Evolutionary conservation across 2,113 vertebrate genomes (phyloP).

Genomic region (Chaetodon trifascialis): DNA sequence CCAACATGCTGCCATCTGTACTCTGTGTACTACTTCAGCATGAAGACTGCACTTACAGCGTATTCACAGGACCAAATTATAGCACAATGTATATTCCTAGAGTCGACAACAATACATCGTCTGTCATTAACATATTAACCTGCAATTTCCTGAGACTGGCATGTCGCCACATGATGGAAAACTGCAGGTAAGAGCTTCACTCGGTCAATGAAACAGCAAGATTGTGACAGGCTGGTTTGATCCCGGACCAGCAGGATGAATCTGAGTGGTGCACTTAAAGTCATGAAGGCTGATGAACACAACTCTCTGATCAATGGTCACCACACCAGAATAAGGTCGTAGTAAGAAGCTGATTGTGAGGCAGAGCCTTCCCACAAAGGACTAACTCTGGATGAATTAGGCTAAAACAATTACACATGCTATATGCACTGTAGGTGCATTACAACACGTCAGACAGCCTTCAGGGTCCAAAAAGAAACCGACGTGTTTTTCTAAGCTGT

Average conservation of each 20-base stretch:
- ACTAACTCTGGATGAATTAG: background rate
- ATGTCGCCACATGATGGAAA: background rate
- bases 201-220: no score
- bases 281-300: no score
- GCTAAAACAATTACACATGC: background rate
- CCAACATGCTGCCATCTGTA: background rate
- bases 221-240: no score
- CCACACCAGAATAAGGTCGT: background rate
- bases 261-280: no score
- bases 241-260: no score
- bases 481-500: conserved; percentile 29
- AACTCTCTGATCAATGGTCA: background rate
- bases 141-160: background rate
- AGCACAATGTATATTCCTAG: background rate
- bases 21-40: background rate
- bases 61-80: no score
- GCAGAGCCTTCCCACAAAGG: background rate
- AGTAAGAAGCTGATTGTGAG: background rate
- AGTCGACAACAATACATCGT: background rate
- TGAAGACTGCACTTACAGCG: no score
- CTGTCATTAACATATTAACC: conserved; percentile 9
- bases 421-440: background rate
- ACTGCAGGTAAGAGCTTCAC: background rate
- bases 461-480: background rate
- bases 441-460: background rate